phyloP scores from a whole-genome alignment of 2,113 vertebrate species.

The Grantiella picta region DNA sequence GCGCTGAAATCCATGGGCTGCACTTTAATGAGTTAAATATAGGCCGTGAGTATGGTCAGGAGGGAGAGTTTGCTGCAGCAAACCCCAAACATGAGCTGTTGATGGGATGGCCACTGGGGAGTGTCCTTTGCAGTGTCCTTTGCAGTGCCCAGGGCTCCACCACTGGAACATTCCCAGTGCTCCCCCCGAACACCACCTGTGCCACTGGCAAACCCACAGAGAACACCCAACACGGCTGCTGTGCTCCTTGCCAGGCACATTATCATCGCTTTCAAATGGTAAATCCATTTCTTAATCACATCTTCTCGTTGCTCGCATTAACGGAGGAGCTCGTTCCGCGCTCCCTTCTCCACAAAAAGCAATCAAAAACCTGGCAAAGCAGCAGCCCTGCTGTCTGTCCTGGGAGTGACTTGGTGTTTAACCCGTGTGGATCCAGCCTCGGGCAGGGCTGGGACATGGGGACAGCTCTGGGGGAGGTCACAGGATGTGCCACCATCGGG shows the following conservation, averaged over 20 bases:
- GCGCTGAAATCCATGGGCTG: not conserved
- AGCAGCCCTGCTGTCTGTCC: not conserved
- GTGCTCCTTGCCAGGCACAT: not conserved
- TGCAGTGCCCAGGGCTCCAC: not conserved
- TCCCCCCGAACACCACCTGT: fast-evolving
- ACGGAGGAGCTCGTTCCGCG: not conserved
- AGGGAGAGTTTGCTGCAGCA: not conserved
- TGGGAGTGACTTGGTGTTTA: not conserved
- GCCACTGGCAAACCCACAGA: fast-evolving
- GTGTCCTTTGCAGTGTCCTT: too few species aligned
- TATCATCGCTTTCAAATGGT: fast-evolving
- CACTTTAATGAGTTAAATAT: not conserved
- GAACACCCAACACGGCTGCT: fast-evolving
- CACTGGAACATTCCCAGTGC: not conserved
- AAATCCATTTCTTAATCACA: not conserved
- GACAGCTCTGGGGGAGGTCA: not conserved
- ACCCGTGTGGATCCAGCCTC: not conserved
- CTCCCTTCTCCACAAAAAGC: not conserved
- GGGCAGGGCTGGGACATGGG: not conserved
- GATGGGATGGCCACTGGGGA: fast-evolving
- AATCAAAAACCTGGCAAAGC: not conserved
- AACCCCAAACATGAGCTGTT: fast-evolving
- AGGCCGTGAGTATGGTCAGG: not conserved
- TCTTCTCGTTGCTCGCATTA: not conserved
- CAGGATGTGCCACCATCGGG: not conserved